Evolutionary conservation across 2,797 vertebrate species (phyloP).

Genomic region (Jordanella pulchra): DNA sequence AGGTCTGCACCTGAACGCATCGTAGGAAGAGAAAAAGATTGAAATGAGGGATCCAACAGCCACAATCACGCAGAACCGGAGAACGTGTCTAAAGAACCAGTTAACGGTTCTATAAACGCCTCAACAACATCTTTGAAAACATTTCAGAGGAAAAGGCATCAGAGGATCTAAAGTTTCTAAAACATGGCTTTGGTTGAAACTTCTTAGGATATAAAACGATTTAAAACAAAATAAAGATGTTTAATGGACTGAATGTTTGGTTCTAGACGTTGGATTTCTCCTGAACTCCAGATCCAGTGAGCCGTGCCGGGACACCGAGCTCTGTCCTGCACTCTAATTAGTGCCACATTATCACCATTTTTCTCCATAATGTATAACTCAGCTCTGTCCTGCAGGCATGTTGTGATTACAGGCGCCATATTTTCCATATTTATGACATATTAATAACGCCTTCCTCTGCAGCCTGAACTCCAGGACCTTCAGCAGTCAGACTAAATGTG

Average conservation of each 20-base stretch:
- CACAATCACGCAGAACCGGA: no score
- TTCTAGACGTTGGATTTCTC: background rate
- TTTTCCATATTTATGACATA: constrained; percentile 6
- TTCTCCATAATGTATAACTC: background rate
- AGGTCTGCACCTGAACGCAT: background rate
- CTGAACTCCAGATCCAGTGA: background rate
- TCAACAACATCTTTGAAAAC: no score
- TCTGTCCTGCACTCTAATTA: background rate
- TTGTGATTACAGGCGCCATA: background rate
- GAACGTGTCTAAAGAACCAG: no score
- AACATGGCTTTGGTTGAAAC: background rate
- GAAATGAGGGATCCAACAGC: background rate
- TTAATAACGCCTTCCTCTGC: background rate
- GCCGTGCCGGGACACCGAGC: no score
- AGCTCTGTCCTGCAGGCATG: constrained; percentile 1
- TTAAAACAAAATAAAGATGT: background rate
- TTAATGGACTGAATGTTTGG: background rate
- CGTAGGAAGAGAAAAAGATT: background rate
- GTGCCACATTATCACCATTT: background rate
- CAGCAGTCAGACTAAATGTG: background rate
- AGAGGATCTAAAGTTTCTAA: no score
- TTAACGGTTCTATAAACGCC: no score
- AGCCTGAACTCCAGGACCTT: no score
- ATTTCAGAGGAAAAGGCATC: background rate
- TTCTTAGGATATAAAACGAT: background rate